These are phyloP conservation scores for Cyprinus carpio DNA, from an alignment of 2,113 vertebrate genomes.

Conservation along the genomic window DNA sequence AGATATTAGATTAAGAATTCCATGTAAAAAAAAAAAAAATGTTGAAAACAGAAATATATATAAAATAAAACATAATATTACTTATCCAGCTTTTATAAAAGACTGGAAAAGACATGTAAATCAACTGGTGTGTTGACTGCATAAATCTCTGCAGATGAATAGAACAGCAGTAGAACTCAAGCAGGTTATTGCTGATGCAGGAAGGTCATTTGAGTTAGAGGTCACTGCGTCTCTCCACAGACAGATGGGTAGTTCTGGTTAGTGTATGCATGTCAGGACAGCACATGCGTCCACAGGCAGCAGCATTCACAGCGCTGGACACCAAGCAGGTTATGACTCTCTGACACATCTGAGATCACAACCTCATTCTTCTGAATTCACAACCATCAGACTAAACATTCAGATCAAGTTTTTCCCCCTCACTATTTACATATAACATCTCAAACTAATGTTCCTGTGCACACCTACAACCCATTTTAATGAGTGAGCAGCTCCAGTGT, in stretches of 20 bases:
- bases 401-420: background rate
- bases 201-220: background rate
- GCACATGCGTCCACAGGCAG: constrained; percentile 53
- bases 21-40: too few species aligned
- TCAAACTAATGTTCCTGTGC: background rate
- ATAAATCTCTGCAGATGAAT: background rate
- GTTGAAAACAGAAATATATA: too few species aligned
- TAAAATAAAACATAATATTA: background rate
- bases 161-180: background rate
- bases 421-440: background rate
- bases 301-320: constrained; percentile 70
- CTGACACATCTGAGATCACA: constrained; percentile 55
- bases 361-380: background rate
- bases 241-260: constrained; percentile 45
- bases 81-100: background rate
- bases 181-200: background rate
- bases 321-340: constrained; percentile 87
- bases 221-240: constrained; percentile 21
- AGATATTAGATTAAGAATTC: too few species aligned
- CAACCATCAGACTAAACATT: background rate
- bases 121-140: background rate
- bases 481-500: too few species aligned
- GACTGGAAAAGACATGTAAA: background rate
- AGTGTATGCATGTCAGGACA: constrained; percentile 47
- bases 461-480: too few species aligned